Conservation (phyloP, 1,140 invertebrate genomes). For the Dinothrombium tinctorium region DNA sequence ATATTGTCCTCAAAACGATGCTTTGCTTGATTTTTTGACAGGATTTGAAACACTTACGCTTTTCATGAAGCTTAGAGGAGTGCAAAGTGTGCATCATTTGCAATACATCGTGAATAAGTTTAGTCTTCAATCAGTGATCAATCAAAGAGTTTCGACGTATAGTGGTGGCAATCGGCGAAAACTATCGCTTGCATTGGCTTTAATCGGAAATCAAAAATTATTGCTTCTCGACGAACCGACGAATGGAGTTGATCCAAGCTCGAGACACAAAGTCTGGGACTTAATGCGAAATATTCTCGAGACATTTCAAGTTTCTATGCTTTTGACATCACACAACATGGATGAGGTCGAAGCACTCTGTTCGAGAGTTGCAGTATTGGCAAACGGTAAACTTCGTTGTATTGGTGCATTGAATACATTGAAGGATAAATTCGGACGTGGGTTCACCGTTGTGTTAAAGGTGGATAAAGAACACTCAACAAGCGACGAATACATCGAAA, state of each 20-base stretch:
- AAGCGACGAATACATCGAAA: neutral
- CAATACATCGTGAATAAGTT: slow-evolving; percentile 13
- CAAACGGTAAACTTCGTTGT: slow-evolving; percentile 48
- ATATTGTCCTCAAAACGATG: slow-evolving; percentile 18
- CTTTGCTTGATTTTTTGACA: slow-evolving; percentile 23
- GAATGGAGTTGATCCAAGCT: slow-evolving; percentile 30
- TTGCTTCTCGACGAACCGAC: slow-evolving; percentile 32
- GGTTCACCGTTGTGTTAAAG: slow-evolving; percentile 38
- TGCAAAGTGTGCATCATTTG: slow-evolving; percentile 18
- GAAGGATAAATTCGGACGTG: slow-evolving; percentile 48
- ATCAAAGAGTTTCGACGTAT: slow-evolving; percentile 15
- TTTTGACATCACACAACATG: slow-evolving; percentile 15
- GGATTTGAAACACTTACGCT: too few species aligned
- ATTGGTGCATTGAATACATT: slow-evolving; percentile 43
- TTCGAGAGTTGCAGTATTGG: slow-evolving; percentile 61
- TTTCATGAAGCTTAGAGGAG: slow-evolving; percentile 25
- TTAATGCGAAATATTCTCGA: slow-evolving; percentile 16
- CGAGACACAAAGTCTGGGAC: slow-evolving; percentile 31
- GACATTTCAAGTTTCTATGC: slow-evolving; percentile 23
- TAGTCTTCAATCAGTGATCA: slow-evolving; percentile 13
- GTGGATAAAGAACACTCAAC: slow-evolving; percentile 7
- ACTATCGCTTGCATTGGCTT: too few species aligned
- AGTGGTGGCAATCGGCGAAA: too few species aligned
- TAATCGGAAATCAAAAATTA: too few species aligned
- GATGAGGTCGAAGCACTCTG: slow-evolving; percentile 36